These are phyloP conservation scores for Eubucco bourcierii DNA, from an alignment of 2,113 vertebrate species.

Conservation along the genomic window DNA sequence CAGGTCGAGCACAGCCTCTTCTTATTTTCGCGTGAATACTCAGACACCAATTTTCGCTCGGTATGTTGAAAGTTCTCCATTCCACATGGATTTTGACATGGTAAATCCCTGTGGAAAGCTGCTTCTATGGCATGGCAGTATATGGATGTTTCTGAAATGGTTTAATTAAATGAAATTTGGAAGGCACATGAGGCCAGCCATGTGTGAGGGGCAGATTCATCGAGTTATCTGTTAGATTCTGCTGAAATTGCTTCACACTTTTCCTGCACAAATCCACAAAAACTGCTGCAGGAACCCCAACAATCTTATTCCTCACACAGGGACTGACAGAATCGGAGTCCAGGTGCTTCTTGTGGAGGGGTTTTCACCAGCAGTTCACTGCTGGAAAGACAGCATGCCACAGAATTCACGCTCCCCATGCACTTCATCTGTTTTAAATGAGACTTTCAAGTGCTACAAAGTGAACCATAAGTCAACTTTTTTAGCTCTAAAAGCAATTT, in stretches of 20 bases:
- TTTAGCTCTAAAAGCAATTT: not conserved
- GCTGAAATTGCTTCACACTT: not conserved
- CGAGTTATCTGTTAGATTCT: not conserved
- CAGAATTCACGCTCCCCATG: not conserved
- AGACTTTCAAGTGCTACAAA: not conserved
- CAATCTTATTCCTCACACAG: not conserved
- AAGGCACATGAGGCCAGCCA: not conserved
- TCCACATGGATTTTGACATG: rapidly evolving
- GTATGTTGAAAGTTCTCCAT: not conserved
- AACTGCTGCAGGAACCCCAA: not conserved
- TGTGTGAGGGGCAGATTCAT: not conserved
- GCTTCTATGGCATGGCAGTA: not conserved
- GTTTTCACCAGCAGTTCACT: not conserved
- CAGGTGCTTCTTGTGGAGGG: not conserved
- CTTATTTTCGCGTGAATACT: not conserved
- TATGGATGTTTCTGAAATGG: not conserved
- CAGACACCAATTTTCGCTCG: not conserved
- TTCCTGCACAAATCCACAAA: not conserved
- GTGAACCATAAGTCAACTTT: not conserved
- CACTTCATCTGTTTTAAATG: not conserved
- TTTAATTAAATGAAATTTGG: not conserved
- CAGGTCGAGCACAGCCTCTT: not conserved
- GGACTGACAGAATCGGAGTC: not conserved
- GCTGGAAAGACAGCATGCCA: rapidly evolving
- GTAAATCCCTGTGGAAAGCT: not conserved